Percentiles rank a stretch among this genome's conserved stretches.
Conservation (phyloP, 2,797 vertebrate species). For the Harpagifer antarcticus region DNA sequence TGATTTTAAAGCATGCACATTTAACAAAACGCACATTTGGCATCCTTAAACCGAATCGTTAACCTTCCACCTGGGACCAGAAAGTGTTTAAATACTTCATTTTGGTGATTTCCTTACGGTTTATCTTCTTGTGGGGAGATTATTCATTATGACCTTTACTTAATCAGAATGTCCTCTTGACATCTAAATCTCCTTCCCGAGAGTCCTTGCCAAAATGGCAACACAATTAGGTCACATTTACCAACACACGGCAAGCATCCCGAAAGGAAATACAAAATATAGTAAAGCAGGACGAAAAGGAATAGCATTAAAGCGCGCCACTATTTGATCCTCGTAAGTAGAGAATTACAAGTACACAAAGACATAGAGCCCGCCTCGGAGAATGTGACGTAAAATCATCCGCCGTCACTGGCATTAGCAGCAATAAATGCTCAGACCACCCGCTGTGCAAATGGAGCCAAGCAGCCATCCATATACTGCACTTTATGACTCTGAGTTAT, state of each 20-base stretch:
- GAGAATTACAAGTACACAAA: not conserved
- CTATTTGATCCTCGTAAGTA: not conserved
- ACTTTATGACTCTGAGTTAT: constrained; percentile 50
- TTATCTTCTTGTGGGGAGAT: not conserved
- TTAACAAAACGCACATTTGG: not conserved
- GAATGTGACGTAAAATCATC: constrained; percentile 27
- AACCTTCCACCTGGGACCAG: not conserved
- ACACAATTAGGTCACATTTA: constrained; percentile 16
- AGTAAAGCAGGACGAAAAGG: not conserved
- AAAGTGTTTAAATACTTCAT: not conserved
- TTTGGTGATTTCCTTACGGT: not conserved
- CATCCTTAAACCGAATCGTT: no score
- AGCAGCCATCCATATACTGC: constrained; percentile 48
- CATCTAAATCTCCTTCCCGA: constrained; percentile 33
- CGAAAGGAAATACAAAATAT: not conserved
- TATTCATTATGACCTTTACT: constrained; percentile 21
- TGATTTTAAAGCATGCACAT: not conserved
- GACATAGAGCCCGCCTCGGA: not conserved
- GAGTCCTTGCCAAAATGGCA: constrained; percentile 16
- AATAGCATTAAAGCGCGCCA: not conserved
- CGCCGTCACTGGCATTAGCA: constrained; percentile 37
- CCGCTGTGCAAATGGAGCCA: constrained; percentile 37
- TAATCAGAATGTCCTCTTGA: constrained; percentile 16
- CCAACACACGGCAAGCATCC: not conserved
- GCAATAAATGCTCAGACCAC: constrained; percentile 44